Evolutionary conservation across 2,113 vertebrate species (phyloP), one percentile per base, ranked within the genome.

Genomic region (Chionodraco myersi): DNA sequence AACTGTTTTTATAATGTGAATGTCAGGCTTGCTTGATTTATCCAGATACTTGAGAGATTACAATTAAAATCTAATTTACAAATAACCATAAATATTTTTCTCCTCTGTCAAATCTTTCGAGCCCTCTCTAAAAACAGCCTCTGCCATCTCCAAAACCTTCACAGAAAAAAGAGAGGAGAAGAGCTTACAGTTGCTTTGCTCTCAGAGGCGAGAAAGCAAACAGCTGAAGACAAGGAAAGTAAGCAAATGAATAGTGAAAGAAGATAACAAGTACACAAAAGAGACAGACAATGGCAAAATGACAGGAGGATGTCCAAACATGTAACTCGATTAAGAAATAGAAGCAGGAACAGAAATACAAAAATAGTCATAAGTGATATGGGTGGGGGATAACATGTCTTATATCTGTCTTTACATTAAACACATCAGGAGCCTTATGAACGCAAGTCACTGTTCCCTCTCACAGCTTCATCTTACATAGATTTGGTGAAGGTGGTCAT

Each of bases 401-500:
- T 75, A 30, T 56, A 57, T 80, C 54, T 79, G 62, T 44, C 23
- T 47, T 60, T 26, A 34, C 57, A 70, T 53, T 51, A 56, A 81
- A 57, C 53, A 69, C 54, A 83, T 64, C 45, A 10, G 53, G 59
- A 77, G 84, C 82, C 58, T 9, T 34, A 54, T 47, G 41, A 74
- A 76, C 74, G 30, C 14, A 82, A 78, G 90, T 81, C 83, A 79
- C 86, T 89, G 91, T 92, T 92, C 90, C 90, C 85, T 83, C 87
- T 89, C 73, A 89, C 81, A 82, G 88, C 77, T 87, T 76, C 66
- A 45, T 77, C 70, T 80, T 51, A 88, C 77, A 75, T 79, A 87
- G 69, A 87, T 86, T 88, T 89, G 80, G 80, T 86, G 88, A 89
- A 86, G 86, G 88, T 82, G 75, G 81, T 88, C 83, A 89, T 87